Conservation (phyloP, 1,140 invertebrate species). For the Drosophila carrolli region DNA sequence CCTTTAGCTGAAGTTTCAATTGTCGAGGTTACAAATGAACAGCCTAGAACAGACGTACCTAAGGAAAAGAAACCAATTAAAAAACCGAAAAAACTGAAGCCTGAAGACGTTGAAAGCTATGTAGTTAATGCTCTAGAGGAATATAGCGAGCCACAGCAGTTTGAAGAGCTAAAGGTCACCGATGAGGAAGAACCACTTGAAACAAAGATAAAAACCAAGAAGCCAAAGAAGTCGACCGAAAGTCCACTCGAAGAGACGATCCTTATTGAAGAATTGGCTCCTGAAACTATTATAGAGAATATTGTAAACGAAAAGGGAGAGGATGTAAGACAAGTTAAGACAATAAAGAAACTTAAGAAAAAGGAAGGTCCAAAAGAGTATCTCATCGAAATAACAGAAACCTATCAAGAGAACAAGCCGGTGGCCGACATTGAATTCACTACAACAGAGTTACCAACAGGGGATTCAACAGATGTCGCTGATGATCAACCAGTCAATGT, state of each 20-base stretch:
- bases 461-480: constrained; percentile 37
- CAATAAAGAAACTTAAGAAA: constrained; percentile 76
- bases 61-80: constrained; percentile 36
- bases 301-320: constrained; percentile 84
- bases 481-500: constrained; percentile 40
- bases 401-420: constrained; percentile 81
- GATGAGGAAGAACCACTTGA: constrained; percentile 52
- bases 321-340: constrained; percentile 75
- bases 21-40: constrained; percentile 11
- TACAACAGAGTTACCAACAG: constrained; percentile 71
- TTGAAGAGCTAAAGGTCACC: constrained; percentile 36
- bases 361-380: constrained; percentile 74
- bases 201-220: constrained; percentile 71
- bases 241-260: constrained; percentile 64
- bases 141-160: constrained; percentile 49
- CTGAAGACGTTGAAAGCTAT: constrained; percentile 46
- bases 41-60: neutral
- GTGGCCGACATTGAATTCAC: constrained; percentile 69
- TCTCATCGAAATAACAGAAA: constrained; percentile 73
- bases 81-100: constrained; percentile 60
- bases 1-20: constrained; percentile 26
- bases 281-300: constrained; percentile 72
- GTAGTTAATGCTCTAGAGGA: constrained; percentile 55
- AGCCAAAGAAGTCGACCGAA: constrained; percentile 64
- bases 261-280: constrained; percentile 78